Percentiles rank a stretch among this genome's conserved stretches.
These are phyloP conservation scores for Cuniculus paca DNA, from an alignment of 2,797 vertebrate genomes.

Conservation along the genomic window DNA sequence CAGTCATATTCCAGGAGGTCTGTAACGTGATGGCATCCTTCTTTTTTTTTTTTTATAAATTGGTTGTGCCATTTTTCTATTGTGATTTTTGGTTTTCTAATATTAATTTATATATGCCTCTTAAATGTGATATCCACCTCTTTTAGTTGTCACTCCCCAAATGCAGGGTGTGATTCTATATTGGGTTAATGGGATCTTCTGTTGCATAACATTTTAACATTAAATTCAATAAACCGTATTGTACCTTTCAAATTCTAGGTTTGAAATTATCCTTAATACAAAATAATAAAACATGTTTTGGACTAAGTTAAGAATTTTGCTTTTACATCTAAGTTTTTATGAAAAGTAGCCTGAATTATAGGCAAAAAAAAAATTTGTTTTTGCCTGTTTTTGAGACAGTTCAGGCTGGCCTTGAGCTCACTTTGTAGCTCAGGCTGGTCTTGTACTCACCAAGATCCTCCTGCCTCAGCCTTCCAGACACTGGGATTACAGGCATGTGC, in stretches of 20 bases:
- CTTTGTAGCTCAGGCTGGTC: no score
- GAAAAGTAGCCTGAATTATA: not conserved
- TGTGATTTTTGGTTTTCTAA: not conserved
- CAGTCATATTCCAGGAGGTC: not conserved
- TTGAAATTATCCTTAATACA: not conserved
- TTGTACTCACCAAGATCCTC: no score
- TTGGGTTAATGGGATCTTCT: not conserved
- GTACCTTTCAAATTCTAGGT: not conserved
- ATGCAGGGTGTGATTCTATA: not conserved
- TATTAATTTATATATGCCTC: not conserved
- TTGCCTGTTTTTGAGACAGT: no score
- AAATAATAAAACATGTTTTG: not conserved
- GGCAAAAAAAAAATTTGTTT: no score
- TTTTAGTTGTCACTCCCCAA: not conserved
- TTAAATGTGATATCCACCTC: not conserved
- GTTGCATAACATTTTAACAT: not conserved
- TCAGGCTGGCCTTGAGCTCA: no score
- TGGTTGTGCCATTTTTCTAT: not conserved
- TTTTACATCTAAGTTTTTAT: slow-evolving; percentile 35
- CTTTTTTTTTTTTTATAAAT: not conserved
- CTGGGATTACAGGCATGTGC: no score
- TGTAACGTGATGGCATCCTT: not conserved
- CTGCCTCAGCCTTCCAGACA: no score
- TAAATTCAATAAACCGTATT: not conserved
- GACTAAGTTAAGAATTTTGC: not conserved